Evolutionary conservation across 2,888 invertebrate genomes (phyloP), one percentile per base, ranked within the genome.

Genomic region (Archips xylosteana): DNA sequence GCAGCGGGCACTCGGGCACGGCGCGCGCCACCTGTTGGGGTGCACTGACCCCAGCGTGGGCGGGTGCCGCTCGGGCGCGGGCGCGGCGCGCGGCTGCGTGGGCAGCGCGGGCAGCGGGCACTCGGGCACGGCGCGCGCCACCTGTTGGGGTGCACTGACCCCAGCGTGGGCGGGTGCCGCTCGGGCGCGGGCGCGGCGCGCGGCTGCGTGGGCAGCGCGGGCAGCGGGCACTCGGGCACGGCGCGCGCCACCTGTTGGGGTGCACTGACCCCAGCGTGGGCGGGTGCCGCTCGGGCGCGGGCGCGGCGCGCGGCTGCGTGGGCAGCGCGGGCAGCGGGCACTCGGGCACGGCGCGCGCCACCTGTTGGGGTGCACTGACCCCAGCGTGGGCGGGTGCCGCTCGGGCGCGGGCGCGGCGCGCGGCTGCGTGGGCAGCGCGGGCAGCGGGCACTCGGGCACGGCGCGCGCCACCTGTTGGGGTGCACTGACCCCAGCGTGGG

Each of bases 81-180:
- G 71, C 66, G 77, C 67, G 39, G 81, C 69, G 68, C 79, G 80
- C 75, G 62, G 71, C 66, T 77, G 67, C 45, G 81, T 70, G 68
- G 80, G 80, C 75, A 83, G 83, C 68, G 87, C 78, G n/a, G 95
- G 89, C 82, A 92, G 87, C 3, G 95, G 95, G 72, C 96, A 95
- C 77, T 96, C 94, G 89, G 97, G 97, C 81, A 95, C 95, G n/a
- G n/a, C n/a, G n/a, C n/a, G n/a, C n/a, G n/a, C n/a, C 51, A 39
- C 39, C 39, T 39, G 39, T 39, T 39, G 39, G 39, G 39, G 54
- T 9, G 15, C 9, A 76, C 78, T 75, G 32, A 90, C 90, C 90
- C 89, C 2, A 89, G 81, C 0, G 83, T 87, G 15, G 89, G 88
- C 80, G 84, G 82, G 76, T 81, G 87, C 0, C 78, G 62, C 62